Percentiles rank a stretch among this genome's conserved stretches.
Conservation (phyloP, 2,113 vertebrate species). For the Cichladusa arquata region DNA sequence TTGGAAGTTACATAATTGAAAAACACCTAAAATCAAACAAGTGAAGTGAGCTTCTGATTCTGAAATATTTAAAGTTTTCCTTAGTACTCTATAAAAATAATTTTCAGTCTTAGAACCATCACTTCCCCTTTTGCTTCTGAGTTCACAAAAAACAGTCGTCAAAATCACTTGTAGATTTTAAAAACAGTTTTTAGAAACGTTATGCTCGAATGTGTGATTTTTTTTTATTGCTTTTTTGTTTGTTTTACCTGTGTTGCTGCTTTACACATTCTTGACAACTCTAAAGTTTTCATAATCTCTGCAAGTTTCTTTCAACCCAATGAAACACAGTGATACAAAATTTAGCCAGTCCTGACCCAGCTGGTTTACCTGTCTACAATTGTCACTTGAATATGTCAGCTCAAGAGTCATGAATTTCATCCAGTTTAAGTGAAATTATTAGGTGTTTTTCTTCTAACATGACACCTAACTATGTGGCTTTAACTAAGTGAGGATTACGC, state of each 20-base stretch:
- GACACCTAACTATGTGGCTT: neutral
- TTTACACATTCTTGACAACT: neutral
- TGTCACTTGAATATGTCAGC: neutral
- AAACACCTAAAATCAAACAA: neutral
- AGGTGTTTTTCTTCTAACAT: neutral
- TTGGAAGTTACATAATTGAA: neutral
- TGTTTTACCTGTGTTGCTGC: neutral
- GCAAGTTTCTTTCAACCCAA: neutral
- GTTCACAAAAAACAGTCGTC: neutral
- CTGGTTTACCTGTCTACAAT: neutral
- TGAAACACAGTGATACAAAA: neutral
- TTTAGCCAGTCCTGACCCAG: neutral
- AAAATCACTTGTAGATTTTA: neutral
- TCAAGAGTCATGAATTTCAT: neutral
- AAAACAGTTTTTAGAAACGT: neutral
- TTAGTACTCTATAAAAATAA: neutral
- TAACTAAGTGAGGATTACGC: neutral
- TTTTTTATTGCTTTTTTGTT: neutral
- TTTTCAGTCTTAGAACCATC: neutral
- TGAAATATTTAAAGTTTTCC: neutral
- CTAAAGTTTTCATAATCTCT: neutral
- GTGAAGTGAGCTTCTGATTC: neutral
- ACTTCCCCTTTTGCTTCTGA: neutral
- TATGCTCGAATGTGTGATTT: neutral
- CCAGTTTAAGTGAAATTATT: neutral